These are phyloP conservation scores for Coecobrya sp. DNA, from an alignment of 2,888 invertebrate species.

Conservation along the genomic window DNA sequence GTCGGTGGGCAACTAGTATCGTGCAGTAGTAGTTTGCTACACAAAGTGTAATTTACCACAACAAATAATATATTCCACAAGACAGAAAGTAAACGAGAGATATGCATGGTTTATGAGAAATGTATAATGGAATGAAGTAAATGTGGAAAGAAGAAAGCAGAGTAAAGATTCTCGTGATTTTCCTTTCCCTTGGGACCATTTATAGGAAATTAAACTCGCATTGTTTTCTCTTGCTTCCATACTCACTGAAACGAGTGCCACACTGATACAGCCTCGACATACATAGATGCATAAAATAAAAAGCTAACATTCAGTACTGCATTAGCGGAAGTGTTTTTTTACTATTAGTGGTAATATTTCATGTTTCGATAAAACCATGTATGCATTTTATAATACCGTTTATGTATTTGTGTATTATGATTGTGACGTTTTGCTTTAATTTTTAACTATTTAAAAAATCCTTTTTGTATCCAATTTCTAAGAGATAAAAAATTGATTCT, in stretches of 20 bases:
- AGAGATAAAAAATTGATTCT: constrained; percentile 11
- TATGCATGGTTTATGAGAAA: constrained; percentile 67
- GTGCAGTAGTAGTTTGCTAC: no score
- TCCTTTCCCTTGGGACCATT: constrained; percentile 84
- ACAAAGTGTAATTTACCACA: not conserved
- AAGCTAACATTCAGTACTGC: not conserved
- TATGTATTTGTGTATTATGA: no score
- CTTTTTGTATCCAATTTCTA: constrained; percentile 64
- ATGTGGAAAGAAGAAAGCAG: not conserved
- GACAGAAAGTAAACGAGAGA: constrained; percentile 49
- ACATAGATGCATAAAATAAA: no score
- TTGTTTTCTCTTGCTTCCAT: constrained; percentile 52
- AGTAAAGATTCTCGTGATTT: constrained; percentile 32
- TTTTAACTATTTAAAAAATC: constrained; percentile 11
- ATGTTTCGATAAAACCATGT: not conserved
- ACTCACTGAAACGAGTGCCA: not conserved
- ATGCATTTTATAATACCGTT: not conserved
- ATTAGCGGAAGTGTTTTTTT: no score
- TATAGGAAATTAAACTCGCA: constrained; percentile 86
- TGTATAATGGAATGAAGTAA: constrained; percentile 9
- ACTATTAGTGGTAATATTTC: no score
- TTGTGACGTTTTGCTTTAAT: constrained; percentile 5
- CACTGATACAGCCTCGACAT: not conserved
- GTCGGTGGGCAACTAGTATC: not conserved
- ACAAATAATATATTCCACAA: not conserved